These are phyloP conservation scores for Hylyphantes graminicola DNA, from an alignment of 1,140 invertebrate species.

Conservation along the genomic window DNA sequence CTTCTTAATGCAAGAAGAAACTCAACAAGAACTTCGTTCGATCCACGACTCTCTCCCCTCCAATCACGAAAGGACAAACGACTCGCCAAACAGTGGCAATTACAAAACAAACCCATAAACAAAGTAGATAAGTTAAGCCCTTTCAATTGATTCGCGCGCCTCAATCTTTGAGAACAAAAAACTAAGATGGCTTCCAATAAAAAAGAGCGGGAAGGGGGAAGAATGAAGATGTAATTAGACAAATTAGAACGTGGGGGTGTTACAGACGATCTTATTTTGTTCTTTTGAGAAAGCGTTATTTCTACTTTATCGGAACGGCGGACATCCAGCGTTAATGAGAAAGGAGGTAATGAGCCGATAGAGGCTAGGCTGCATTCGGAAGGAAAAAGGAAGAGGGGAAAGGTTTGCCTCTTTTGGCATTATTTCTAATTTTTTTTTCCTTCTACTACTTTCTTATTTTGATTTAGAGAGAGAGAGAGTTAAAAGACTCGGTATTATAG, in stretches of 20 bases:
- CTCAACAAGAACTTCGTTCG: too few species aligned
- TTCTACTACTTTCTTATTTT: background rate
- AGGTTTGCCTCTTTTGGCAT: slow-evolving; percentile 18
- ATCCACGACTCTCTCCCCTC: background rate
- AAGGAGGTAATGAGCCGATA: slow-evolving; percentile 47
- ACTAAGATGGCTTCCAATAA: slow-evolving; percentile 16
- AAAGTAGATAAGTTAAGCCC: slow-evolving; percentile 57
- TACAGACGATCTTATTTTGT: slow-evolving; percentile 45
- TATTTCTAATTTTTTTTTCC: background rate
- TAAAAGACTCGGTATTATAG: background rate
- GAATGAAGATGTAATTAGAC: slow-evolving; percentile 58
- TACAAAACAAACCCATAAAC: slow-evolving; percentile 60
- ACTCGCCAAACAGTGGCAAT: slow-evolving; percentile 48
- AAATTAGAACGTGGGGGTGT: slow-evolving; percentile 44
- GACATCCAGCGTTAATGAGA: slow-evolving; percentile 45
- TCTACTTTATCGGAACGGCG: slow-evolving; percentile 48
- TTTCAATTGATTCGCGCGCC: slow-evolving; percentile 36
- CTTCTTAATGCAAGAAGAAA: too few species aligned
- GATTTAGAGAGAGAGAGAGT: background rate
- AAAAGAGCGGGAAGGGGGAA: background rate
- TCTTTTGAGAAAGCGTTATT: slow-evolving; percentile 44
- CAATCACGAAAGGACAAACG: slow-evolving; percentile 49
- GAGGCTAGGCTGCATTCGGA: background rate
- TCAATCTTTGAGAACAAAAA: slow-evolving; percentile 29
- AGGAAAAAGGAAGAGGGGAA: slow-evolving; percentile 2